Conservation (phyloP, 1,140 invertebrate genomes). For the Formica exsecta region DNA sequence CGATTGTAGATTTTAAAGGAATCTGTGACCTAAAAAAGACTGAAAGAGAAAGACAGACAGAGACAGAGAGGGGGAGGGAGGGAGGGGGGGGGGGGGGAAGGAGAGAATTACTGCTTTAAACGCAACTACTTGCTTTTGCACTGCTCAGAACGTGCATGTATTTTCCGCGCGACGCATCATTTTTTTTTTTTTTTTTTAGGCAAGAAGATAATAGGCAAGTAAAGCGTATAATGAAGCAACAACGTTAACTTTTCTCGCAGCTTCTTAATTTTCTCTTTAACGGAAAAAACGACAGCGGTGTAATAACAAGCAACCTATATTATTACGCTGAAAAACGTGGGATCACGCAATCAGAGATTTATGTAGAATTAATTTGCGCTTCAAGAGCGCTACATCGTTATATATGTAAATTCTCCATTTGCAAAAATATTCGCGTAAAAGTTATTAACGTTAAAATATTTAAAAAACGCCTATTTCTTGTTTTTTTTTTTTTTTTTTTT, state of each 20-base stretch:
- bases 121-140: conserved; percentile 53
- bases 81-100: background rate
- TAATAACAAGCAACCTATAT: background rate
- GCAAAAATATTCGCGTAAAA: background rate
- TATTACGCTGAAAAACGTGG: background rate
- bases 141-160: conserved; percentile 14
- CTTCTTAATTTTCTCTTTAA: conserved; percentile 31
- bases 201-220: background rate
- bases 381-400: conserved; percentile 12
- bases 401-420: conserved; percentile 26
- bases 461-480: background rate
- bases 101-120: conserved; percentile 39
- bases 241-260: conserved; percentile 4
- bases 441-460: conserved; percentile 18
- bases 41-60: background rate
- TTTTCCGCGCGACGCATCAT: conserved; percentile 45
- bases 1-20: conserved; percentile 1
- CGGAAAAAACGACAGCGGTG: background rate
- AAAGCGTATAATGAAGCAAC: conserved; percentile 13
- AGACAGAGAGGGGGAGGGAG: background rate
- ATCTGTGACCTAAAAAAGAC: conserved; percentile 24
- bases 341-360: conserved; percentile 24
- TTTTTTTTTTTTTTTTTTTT: too few species aligned
- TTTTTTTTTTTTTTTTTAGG: conserved; percentile 2
- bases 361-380: conserved; percentile 12